Base-by-base conservation (phyloP, 1,140 invertebrate genomes). In the Aphelenchoides fujianensis region DNA sequence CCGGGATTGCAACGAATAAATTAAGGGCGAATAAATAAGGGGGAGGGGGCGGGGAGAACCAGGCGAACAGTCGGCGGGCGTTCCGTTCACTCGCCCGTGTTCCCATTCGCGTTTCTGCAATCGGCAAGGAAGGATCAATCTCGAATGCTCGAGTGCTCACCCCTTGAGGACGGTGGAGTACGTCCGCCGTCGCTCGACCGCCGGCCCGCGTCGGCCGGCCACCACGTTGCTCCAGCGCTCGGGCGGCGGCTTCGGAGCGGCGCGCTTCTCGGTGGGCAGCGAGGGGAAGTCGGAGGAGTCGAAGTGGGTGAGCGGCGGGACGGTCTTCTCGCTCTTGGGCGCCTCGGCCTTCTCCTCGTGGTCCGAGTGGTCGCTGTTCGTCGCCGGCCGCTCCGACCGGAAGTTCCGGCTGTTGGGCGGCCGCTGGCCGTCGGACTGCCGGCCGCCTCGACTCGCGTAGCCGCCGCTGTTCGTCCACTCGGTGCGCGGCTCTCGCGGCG, bases 381-480 rank as follows among this genome's bases (percentile, higher is more conserved):
- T 68, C 23, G 27, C 41, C 23, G 27, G 31, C n/a, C 19, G 5
- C 12, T 54, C 66, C 34, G 32, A 34, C n/a, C 66, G 7, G 32
- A n/a, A n/a, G 19, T 19, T 27, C 7, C 64, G 12, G 53, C 34
- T 48, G 9, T 64, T 52, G 19, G 64, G 3, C 23, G n/a, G n/a
- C 23, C 66, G 27, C 28, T 19, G 16, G 12, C 68, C 19, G 69
- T 28, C 1, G 31, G 23, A 27, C 36, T 68, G 35, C 63, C 69
- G 28, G 70, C 70, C 28, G 69, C 59, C n/a, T n/a, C n/a, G n/a
- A n/a, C n/a, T n/a, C n/a, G n/a, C n/a, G 63, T 54, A 48, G 23
- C 41, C 41, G 23, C 41, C 41, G 41, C 23, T 48, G 41, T 48
- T 48, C 12, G 12, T 48, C 41, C 41, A 48, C 12, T 48, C 41